phyloP scores from a whole-genome alignment of 2,888 invertebrate species.

The Chrysotoxum bicinctum region DNA sequence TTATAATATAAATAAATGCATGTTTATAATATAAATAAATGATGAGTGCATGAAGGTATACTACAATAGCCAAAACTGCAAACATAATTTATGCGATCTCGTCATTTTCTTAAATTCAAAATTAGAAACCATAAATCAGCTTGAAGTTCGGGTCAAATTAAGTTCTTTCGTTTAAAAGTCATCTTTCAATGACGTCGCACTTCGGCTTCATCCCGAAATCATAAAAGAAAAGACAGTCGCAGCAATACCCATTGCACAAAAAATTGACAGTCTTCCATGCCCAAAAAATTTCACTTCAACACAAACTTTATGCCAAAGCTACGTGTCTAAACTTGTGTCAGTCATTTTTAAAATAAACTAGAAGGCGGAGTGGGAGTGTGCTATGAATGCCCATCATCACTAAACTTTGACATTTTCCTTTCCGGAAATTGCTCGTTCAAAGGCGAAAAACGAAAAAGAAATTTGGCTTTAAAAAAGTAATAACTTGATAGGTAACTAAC shows the following conservation, averaged over 20 bases:
- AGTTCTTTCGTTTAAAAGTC: too few relatives aligned
- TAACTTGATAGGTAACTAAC: conserved; percentile 45
- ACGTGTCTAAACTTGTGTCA: conserved; percentile 21
- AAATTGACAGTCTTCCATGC: conserved; percentile 32
- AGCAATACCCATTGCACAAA: conserved; percentile 15
- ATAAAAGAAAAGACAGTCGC: conserved; percentile 19
- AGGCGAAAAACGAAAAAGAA: conserved; percentile 38
- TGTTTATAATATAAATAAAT: too few relatives aligned
- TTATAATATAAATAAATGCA: too few relatives aligned
- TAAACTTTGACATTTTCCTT: conserved; percentile 40
- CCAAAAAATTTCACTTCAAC: not conserved
- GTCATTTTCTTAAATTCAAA: too few relatives aligned
- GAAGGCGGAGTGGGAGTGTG: not conserved
- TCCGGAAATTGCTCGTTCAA: conserved; percentile 50
- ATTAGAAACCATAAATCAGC: too few relatives aligned
- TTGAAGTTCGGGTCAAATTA: too few relatives aligned
- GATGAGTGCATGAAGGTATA: too few relatives aligned
- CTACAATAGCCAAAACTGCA: too few relatives aligned
- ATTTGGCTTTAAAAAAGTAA: conserved; percentile 20
- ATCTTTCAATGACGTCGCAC: conserved; percentile 4
- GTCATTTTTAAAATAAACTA: conserved; percentile 25
- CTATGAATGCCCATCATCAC: conserved; percentile 2
- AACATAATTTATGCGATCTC: too few relatives aligned
- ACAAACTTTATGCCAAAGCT: conserved; percentile 35
- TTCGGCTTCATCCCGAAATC: not conserved